Conservation (phyloP, 2,113 vertebrate genomes). For the Parotia lawesii region DNA sequence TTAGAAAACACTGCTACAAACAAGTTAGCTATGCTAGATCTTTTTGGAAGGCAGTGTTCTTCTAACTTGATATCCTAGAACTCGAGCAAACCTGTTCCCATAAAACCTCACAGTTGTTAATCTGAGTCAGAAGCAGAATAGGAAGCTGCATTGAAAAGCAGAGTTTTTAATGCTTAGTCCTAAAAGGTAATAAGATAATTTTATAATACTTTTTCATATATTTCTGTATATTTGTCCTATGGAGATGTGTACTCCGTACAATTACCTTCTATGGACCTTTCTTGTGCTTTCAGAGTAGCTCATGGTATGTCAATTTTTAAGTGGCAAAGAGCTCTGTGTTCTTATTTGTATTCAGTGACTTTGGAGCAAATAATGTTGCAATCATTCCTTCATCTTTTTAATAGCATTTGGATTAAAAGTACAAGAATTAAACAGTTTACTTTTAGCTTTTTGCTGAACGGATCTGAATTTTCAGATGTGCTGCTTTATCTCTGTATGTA, state of each 20-base stretch:
- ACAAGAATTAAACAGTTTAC: not conserved
- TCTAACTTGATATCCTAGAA: not conserved
- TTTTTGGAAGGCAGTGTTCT: not conserved
- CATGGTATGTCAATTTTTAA: accelerated
- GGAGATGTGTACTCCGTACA: not conserved
- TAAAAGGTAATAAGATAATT: not conserved
- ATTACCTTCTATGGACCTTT: not conserved
- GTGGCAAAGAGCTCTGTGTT: not conserved
- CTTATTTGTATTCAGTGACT: not conserved
- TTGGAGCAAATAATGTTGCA: not conserved
- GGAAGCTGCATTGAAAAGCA: not conserved
- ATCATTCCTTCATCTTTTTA: not conserved
- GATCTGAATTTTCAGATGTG: not conserved
- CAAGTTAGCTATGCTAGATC: not conserved
- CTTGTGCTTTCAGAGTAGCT: not conserved
- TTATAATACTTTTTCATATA: not conserved
- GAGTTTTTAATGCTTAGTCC: not conserved
- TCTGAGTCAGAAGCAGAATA: not conserved
- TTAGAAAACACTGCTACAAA: not conserved
- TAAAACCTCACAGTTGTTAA: not conserved
- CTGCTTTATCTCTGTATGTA: not conserved
- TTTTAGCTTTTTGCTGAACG: not conserved
- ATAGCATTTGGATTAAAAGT: not conserved
- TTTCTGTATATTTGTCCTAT: not conserved
- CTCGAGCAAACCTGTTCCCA: not conserved